These are phyloP conservation scores for Elachura formosa DNA, from an alignment of 2,113 vertebrate species.

Conservation along the genomic window DNA sequence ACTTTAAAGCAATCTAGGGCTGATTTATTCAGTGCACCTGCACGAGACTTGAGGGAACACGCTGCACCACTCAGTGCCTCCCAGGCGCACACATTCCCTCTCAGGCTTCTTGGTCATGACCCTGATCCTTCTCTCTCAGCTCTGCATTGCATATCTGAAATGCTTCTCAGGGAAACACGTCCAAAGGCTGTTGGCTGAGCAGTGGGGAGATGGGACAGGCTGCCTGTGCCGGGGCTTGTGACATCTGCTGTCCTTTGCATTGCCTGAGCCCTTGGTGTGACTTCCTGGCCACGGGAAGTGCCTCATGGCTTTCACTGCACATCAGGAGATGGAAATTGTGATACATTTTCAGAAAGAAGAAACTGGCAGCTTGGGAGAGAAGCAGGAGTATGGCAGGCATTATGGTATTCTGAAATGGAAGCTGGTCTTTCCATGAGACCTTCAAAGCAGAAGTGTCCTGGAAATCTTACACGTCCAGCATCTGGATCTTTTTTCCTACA, in stretches of 20 bases:
- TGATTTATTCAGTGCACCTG: conserved; percentile 58
- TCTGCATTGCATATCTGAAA: not conserved
- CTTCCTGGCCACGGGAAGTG: not conserved
- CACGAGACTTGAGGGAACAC: not conserved
- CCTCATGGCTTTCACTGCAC: not conserved
- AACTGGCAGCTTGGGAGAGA: not conserved
- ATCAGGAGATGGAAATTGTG: not conserved
- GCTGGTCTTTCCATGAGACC: not conserved
- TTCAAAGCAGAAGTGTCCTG: not conserved
- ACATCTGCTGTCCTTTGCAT: not conserved
- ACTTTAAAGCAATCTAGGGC: conserved; percentile 5
- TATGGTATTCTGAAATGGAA: not conserved
- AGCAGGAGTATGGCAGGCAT: not conserved
- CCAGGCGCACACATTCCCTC: not conserved
- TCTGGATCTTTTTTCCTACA: not conserved
- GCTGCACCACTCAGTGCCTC: not conserved
- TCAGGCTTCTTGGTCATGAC: conserved; percentile 24
- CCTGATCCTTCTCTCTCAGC: not conserved
- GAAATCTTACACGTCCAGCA: not conserved
- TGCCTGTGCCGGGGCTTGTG: accelerated
- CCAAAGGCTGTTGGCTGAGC: not conserved
- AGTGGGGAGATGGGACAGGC: not conserved
- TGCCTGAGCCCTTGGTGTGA: not conserved
- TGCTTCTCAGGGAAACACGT: not conserved
- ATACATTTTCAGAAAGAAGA: not conserved